Conservation (phyloP, 2,113 vertebrate species). For the Synchiropus splendidus region DNA sequence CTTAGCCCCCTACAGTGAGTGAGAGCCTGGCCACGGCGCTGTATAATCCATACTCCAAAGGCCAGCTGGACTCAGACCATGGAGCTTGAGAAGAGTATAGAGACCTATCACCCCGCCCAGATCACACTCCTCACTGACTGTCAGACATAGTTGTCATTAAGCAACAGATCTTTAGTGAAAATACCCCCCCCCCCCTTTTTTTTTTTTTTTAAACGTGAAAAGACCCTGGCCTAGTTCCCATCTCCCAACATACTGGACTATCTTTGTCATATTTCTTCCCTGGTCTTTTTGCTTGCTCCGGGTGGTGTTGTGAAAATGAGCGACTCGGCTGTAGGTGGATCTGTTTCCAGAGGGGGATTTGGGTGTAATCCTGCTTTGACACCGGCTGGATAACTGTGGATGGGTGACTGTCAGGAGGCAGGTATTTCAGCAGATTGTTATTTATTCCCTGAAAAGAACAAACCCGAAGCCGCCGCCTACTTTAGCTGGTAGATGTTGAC, state of each 20-base stretch:
- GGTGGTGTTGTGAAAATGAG: slow-evolving; percentile 42
- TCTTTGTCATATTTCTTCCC: slow-evolving; percentile 25
- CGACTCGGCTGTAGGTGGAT: slow-evolving; percentile 40
- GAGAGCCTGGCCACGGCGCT: slow-evolving; percentile 39
- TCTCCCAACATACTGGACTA: slow-evolving; percentile 43
- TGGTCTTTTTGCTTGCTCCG: slow-evolving; percentile 43
- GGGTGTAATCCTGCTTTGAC: slow-evolving; percentile 40
- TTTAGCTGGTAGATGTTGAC: slow-evolving; percentile 1
- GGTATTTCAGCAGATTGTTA: slow-evolving; percentile 34
- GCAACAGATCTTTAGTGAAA: slow-evolving; percentile 39
- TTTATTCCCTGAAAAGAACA: slow-evolving; percentile 36
- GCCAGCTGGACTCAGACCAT: slow-evolving; percentile 60
- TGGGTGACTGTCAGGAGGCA: slow-evolving; percentile 34
- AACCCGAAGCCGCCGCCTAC: slow-evolving; percentile 13
- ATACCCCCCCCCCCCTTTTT: slow-evolving; percentile 31
- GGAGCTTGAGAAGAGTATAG: slow-evolving; percentile 46
- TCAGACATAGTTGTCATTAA: slow-evolving; percentile 48
- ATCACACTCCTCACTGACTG: slow-evolving; percentile 37
- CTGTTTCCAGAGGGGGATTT: slow-evolving; percentile 28
- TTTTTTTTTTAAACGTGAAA: slow-evolving; percentile 43
- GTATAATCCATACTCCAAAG: slow-evolving; percentile 69
- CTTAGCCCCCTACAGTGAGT: slow-evolving; percentile 45
- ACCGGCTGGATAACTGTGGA: slow-evolving; percentile 38
- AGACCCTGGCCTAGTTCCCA: slow-evolving; percentile 40
- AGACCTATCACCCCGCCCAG: slow-evolving; percentile 42